A percentile compares a stretch with the other conserved stretches of the same genome.
phyloP scores from a whole-genome alignment of 2,797 vertebrate species.

The Pteronotus mesoamericanus region DNA sequence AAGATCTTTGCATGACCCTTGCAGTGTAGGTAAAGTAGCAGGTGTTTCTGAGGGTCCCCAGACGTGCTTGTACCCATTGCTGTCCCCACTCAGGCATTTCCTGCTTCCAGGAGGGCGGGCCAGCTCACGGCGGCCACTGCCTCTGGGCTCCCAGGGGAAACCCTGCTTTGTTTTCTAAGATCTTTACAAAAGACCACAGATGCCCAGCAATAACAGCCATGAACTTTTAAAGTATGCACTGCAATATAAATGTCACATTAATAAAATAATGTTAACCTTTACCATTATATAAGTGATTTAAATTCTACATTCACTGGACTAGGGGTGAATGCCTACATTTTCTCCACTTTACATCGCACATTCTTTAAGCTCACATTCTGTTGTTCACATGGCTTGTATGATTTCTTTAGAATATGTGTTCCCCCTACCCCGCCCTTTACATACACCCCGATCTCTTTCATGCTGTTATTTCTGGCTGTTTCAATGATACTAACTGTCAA shows the following conservation, averaged over 20 bases:
- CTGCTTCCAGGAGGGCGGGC: background rate
- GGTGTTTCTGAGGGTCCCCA: background rate
- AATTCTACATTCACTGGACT: background rate
- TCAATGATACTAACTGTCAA: background rate
- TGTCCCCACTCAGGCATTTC: background rate
- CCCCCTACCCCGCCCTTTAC: background rate
- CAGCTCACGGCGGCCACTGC: rapidly evolving
- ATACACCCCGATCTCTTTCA: background rate
- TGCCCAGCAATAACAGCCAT: background rate
- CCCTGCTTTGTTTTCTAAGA: background rate
- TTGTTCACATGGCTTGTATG: background rate
- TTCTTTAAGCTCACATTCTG: background rate
- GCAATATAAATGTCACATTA: slow-evolving; percentile 7
- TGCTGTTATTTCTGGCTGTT: background rate
- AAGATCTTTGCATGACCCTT: background rate
- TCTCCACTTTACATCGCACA: background rate
- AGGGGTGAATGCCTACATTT: background rate
- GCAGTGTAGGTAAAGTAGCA: background rate
- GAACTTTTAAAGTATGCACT: slow-evolving; percentile 2
- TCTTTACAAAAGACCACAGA: background rate
- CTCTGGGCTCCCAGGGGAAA: background rate
- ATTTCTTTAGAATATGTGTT: background rate
- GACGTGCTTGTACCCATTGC: background rate
- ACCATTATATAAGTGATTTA: background rate
- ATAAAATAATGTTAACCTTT: slow-evolving; percentile 18